These are phyloP conservation scores for Tachina fera DNA, from an alignment of 2,888 invertebrate species.

Conservation along the genomic window DNA sequence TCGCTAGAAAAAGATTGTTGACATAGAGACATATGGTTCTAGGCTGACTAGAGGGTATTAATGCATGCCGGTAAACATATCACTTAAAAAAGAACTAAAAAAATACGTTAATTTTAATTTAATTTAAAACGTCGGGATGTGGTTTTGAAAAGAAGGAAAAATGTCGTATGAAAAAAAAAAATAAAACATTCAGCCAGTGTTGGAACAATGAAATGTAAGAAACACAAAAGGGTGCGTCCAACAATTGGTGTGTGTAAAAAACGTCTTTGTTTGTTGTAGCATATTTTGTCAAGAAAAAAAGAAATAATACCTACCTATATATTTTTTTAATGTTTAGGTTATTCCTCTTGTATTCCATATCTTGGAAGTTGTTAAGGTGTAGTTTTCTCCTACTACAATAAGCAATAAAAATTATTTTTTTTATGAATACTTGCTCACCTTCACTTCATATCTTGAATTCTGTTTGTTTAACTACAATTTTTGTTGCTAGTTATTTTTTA, in stretches of 20 bases:
- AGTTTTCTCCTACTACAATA: slow-evolving; percentile 53
- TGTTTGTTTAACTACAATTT: slow-evolving; percentile 34
- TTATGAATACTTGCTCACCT: slow-evolving; percentile 67
- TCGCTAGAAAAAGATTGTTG: too few species aligned
- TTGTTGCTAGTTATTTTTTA: not conserved
- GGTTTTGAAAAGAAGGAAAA: slow-evolving; percentile 49
- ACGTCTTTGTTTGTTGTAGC: slow-evolving; percentile 39
- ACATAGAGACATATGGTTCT: too few species aligned
- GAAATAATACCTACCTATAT: not conserved
- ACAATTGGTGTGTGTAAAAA: slow-evolving; percentile 2
- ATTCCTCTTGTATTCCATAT: slow-evolving; percentile 25
- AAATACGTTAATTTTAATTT: slow-evolving; percentile 62
- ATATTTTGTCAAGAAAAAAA: slow-evolving; percentile 35
- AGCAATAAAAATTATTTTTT: not conserved
- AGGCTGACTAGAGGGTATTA: too few species aligned
- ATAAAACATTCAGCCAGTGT: slow-evolving; percentile 24
- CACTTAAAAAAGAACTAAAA: slow-evolving; percentile 36
- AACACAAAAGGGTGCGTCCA: slow-evolving; percentile 67
- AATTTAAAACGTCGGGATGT: slow-evolving; percentile 71
- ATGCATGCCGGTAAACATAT: slow-evolving; percentile 15
- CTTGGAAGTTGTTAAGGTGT: slow-evolving; percentile 36
- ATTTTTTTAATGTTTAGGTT: slow-evolving; percentile 18
- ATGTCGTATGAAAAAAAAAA: not conserved
- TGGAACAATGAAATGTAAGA: slow-evolving; percentile 23
- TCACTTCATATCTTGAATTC: slow-evolving; percentile 62